These are phyloP conservation scores for Dynastes maya DNA, from an alignment of 2,888 invertebrate species.

Conservation along the genomic window DNA sequence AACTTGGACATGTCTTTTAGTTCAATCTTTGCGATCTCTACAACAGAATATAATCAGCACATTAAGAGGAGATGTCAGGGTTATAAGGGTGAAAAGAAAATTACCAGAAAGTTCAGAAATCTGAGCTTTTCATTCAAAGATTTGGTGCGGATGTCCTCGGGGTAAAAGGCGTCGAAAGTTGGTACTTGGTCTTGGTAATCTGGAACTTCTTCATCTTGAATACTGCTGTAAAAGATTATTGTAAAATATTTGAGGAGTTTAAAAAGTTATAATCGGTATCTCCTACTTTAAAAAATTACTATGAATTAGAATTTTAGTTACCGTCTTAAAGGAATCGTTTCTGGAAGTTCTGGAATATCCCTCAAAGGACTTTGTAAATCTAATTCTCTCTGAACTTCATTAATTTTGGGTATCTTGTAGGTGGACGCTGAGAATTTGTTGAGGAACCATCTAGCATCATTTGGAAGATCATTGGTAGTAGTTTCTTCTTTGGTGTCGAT, in stretches of 20 bases:
- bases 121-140: background rate
- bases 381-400: constrained; percentile 2
- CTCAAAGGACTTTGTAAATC: constrained; percentile 12
- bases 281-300: too few relatives aligned
- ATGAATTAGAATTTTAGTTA: background rate
- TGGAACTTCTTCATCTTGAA: constrained; percentile 11
- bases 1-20: background rate
- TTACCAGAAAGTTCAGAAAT: constrained; percentile 21
- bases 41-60: background rate
- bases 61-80: background rate
- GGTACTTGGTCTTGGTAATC: constrained; percentile 17
- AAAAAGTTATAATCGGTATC: too few relatives aligned
- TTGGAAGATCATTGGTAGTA: constrained; percentile 45
- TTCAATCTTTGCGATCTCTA: constrained; percentile 24
- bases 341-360: constrained; percentile 26
- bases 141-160: constrained; percentile 3
- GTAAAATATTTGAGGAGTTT: too few relatives aligned
- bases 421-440: constrained; percentile 57
- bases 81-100: background rate
- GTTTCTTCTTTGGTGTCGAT: constrained; percentile 48
- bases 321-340: constrained; percentile 31
- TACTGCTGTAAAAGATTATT: background rate
- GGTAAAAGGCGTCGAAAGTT: background rate
- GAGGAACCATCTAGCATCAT: constrained; percentile 59
- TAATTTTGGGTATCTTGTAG: constrained; percentile 22